Evolutionary conservation across 2,888 invertebrate genomes (phyloP).

Genomic region (Hyposoter dolosus): DNA sequence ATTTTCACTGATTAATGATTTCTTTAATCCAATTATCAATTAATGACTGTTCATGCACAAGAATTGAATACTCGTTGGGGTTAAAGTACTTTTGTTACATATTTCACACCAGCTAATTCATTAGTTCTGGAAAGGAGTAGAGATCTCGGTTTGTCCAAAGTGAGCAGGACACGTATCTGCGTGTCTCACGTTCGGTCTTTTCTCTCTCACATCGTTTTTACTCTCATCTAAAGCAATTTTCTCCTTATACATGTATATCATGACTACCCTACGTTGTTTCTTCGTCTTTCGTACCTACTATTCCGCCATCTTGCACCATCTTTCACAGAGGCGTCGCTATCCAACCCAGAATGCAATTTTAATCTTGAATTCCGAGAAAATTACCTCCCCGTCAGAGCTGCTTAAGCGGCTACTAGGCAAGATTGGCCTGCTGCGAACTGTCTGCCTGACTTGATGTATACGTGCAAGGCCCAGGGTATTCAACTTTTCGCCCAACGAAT

Average conservation of each 20-base stretch:
- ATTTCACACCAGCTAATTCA: conserved; percentile 9
- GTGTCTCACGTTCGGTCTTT: conserved; percentile 35
- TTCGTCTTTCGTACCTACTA: conserved; percentile 41
- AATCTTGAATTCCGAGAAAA: conserved; percentile 84
- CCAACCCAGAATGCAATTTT: conserved; percentile 81
- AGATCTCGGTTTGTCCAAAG: not conserved
- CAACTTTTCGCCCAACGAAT: conserved; percentile 78
- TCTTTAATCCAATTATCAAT: not conserved
- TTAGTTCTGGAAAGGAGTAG: not conserved
- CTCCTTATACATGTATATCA: conserved; percentile 17
- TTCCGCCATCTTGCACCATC: conserved; percentile 37
- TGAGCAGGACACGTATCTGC: conserved; percentile 32
- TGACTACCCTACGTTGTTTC: conserved; percentile 65
- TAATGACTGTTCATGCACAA: not conserved
- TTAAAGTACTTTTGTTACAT: not conserved
- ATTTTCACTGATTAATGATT: not conserved
- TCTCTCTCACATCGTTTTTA: conserved; percentile 72
- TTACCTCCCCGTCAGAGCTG: conserved; percentile 83
- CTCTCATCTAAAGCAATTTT: conserved; percentile 65
- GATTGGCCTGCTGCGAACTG: conserved; percentile 82
- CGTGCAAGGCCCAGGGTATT: conserved; percentile 73
- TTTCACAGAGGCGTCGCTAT: conserved; percentile 42
- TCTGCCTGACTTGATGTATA: conserved; percentile 80
- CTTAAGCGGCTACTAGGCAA: conserved; percentile 82
- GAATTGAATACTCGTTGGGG: not conserved